A percentile compares a stretch with the other conserved stretches of the same genome.
Conservation (phyloP, 2,888 invertebrate species). For the Syrphus vitripennis region DNA sequence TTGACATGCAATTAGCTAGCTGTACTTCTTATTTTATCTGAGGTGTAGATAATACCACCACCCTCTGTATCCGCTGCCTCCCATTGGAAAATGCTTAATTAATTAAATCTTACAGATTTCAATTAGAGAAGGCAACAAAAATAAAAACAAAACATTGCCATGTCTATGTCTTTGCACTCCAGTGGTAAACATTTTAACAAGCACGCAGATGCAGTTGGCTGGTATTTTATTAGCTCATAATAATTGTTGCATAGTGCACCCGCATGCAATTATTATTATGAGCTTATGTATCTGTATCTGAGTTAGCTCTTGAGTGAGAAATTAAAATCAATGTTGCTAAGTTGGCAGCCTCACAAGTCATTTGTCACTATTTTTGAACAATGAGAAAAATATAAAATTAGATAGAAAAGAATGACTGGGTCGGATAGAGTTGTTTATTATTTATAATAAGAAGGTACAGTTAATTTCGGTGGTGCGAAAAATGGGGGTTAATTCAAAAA, state of each 20-base stretch:
- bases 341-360: constrained; percentile 17
- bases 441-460: too few relatives aligned
- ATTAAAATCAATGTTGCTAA: constrained; percentile 12
- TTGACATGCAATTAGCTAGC: constrained; percentile 69
- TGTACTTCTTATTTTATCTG: constrained; percentile 42
- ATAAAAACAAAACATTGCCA: not conserved
- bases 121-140: constrained; percentile 33
- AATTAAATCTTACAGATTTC: constrained; percentile 63
- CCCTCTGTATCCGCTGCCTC: not conserved
- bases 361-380: constrained; percentile 3
- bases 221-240: constrained; percentile 6
- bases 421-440: not conserved
- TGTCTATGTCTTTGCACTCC: constrained; percentile 7
- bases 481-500: too few relatives aligned
- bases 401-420: not conserved
- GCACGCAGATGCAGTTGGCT: constrained; percentile 28
- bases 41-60: constrained; percentile 8
- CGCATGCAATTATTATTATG: constrained; percentile 37
- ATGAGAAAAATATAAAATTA: not conserved
- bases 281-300: not conserved
- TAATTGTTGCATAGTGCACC: constrained; percentile 63
- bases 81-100: constrained; percentile 58
- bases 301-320: not conserved
- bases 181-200: not conserved
- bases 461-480: too few relatives aligned